Base-by-base conservation (phyloP, 1,140 invertebrate genomes). In the Ruditapes philippinarum region DNA sequence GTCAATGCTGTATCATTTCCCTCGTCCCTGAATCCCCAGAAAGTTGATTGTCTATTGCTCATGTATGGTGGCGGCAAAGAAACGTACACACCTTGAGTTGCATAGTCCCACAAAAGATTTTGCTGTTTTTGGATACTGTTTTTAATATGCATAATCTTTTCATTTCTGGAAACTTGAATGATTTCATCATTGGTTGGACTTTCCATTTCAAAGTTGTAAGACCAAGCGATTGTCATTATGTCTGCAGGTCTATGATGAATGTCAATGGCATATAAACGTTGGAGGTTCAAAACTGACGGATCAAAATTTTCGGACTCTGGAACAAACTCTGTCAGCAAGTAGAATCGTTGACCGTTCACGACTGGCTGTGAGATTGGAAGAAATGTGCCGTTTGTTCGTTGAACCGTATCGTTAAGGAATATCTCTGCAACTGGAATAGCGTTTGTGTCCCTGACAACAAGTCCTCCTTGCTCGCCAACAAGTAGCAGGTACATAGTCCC, bases 141-240 rank as follows among this genome's bases (percentile, higher is more conserved):
- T 4, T 17, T 38, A 22, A 86, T 60, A 33, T 73, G 33, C 12
- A 38, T 17, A 22, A 73, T 60, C 19, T 45, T 40, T 12, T 74
- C 68, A 17, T 40, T 38, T 28, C 68, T 12, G 5, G 25, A 60
- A 25, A 11, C 65, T 33, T 11, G 4, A 36, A 14, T 74, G 40
- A 33, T 19, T 33, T 36, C 12, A 38, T 19, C 1, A 31, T 51
- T 73, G 4, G 73, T 49, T 0, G 49, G 3, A 33, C 0, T 22
- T 57, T 40, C 33, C 84, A 87, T 87, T 60, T 87, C 84, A 49
- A 87, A 87, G 65, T 87, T 57, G 49, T 38, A 87, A 31, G 12
- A 78, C 84, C 84, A 87, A 45, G 84, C 70, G 31, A 87, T 57
- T 17, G 84, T 87, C 73, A 87, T 87, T n/a, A 87, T 87, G 36